Percentiles rank a stretch among this genome's conserved stretches.
Conservation (phyloP, 2,797 vertebrate genomes). For the Cirrhinus mrigala region DNA sequence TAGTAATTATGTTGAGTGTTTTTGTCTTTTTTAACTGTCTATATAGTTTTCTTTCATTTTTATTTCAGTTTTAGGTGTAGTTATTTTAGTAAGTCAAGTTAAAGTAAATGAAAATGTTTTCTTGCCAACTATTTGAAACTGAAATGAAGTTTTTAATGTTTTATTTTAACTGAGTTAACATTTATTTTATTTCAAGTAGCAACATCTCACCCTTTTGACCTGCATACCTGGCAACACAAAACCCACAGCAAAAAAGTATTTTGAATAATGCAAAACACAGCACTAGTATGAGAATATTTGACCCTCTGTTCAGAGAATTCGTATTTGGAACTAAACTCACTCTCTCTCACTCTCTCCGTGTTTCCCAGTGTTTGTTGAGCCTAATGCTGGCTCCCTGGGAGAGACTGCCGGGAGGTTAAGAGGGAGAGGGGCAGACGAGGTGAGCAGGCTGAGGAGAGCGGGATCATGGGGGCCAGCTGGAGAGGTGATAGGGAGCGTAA, state of each 20-base stretch:
- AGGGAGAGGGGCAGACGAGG: conserved; percentile 53
- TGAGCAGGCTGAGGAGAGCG: conserved; percentile 52
- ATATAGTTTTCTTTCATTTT: not conserved
- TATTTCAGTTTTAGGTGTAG: not conserved
- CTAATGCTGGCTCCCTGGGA: conserved; percentile 69
- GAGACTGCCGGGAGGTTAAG: conserved; percentile 80
- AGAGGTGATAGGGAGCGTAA: conserved; percentile 83
- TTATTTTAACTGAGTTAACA: not conserved
- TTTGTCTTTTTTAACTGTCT: not conserved
- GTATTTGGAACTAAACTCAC: conserved; percentile 53
- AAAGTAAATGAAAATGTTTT: not conserved
- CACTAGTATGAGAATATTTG: conserved; percentile 49
- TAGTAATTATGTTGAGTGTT: not conserved
- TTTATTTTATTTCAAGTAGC: not conserved
- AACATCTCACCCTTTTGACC: conserved; percentile 37
- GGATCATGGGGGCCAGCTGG: conserved; percentile 77
- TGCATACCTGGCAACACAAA: conserved; percentile 30
- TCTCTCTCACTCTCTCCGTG: conserved; percentile 42
- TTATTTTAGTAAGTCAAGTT: not conserved
- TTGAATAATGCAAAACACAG: conserved; percentile 54
- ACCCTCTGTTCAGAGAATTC: conserved; percentile 51
- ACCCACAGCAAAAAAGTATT: conserved; percentile 40
- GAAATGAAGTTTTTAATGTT: not conserved
- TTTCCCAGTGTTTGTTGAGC: conserved; percentile 53
- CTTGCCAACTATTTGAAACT: not conserved